Base-by-base conservation (phyloP, 2,113 vertebrate species). In the Psittacara wagleri region DNA sequence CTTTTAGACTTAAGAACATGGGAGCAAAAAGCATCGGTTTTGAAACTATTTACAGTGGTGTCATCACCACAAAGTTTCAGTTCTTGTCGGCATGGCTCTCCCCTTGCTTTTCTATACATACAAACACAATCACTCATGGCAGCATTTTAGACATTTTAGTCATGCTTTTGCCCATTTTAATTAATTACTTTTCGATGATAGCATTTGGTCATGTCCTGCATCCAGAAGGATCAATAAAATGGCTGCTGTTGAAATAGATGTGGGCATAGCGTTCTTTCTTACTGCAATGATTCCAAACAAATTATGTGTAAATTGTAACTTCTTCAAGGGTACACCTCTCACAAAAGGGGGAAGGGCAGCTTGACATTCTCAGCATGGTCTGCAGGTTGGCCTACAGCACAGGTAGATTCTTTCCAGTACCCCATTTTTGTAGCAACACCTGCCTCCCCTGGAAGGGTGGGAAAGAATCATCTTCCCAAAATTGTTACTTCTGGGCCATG, bases 361-460 rank as follows among this genome's bases (percentile, higher is more conserved):
- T 68, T 64, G 51, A 63, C 17, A 24, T 52, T 83, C 37, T 82
- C 46, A 67, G 51, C 17, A 41, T 7, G 29, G 31, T 23, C 43
- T 67, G 37, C 17, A 49, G 19, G n/a, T 16, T 74, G 82, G 22
- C 28, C 17, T 46, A 63, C 66, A n/a, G n/a, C 3, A 5, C 22
- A 39, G 0, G 0, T 3, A 74, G 41, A 41, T 31, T 17, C 33
- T 75, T 91, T 51, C 20, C 31, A 81, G 7, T 23, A 39, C 2
- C 3, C 11, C 20, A 8, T 68, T 84, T 92, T 24, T 39, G 2
- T 51, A 68, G 37, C 55, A 92, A 22, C 6, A 17, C 2, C 17
- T 72, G 12, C 19, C 17, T 90, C 5, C 39, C 13, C 18, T 83
- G 28, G 41, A 61, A 91, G 16, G 13, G 23, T 79, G 31, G 11